These are phyloP conservation scores for Cheumatopsyche charites DNA, from an alignment of 1,140 invertebrate species.

Conservation along the genomic window DNA sequence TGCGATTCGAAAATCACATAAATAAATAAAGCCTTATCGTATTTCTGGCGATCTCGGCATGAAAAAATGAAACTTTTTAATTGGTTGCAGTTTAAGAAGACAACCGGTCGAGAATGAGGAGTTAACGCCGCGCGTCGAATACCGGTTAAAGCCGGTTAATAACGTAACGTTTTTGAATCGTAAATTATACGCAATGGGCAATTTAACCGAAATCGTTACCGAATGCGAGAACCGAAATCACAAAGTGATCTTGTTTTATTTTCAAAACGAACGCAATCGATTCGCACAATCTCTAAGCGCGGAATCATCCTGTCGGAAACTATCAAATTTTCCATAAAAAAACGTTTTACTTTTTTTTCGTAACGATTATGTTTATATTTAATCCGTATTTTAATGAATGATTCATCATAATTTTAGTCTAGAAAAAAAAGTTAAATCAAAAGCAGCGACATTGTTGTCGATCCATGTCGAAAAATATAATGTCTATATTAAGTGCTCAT, in stretches of 20 bases:
- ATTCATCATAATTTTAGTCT: no score
- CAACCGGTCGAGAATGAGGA: constrained; percentile 9
- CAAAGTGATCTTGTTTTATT: no score
- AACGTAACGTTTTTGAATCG: constrained; percentile 15
- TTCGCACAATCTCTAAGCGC: no score
- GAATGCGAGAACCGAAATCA: no score
- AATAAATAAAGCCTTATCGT: constrained; percentile 14
- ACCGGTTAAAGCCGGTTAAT: constrained; percentile 18
- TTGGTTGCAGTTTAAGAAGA: constrained; percentile 26
- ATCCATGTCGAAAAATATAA: neutral
- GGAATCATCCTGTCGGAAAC: no score
- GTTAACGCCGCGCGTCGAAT: constrained; percentile 10
- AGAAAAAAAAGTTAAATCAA: neutral
- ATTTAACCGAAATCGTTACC: neutral
- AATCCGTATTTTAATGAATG: no score
- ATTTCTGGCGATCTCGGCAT: constrained; percentile 2
- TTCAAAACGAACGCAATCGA: no score
- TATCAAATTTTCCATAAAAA: no score
- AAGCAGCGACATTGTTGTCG: neutral
- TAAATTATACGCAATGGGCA: constrained; percentile 25
- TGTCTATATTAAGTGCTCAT: constrained; percentile 6
- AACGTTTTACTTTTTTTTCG: no score
- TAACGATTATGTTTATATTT: no score
- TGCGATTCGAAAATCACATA: no score
- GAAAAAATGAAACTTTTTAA: constrained; percentile 20